Conservation (phyloP, 2,888 invertebrate genomes). For the Anthoptus insignis region DNA sequence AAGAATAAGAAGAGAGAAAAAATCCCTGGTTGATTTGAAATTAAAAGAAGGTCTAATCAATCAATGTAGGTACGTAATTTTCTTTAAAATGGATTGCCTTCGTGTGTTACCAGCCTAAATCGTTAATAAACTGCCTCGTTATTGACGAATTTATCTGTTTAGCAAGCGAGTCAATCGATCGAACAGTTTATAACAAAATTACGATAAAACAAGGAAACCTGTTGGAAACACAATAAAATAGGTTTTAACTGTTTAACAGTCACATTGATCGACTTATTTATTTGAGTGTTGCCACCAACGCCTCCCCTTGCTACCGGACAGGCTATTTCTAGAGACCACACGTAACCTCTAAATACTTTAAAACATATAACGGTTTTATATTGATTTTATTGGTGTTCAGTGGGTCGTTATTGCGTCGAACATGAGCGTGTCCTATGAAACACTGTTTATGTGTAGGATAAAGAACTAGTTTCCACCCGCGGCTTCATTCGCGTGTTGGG, state of each 20-base stretch:
- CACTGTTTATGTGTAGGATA: too few species aligned
- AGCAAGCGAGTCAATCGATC: constrained; percentile 65
- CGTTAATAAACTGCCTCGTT: constrained; percentile 51
- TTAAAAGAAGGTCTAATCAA: too few species aligned
- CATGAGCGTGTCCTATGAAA: not conserved
- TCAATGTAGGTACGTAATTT: too few species aligned
- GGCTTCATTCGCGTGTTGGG: too few species aligned
- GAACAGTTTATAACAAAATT: constrained; percentile 58
- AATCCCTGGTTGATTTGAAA: too few species aligned
- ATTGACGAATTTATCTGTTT: constrained; percentile 84
- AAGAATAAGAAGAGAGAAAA: too few species aligned
- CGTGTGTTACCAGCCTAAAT: too few species aligned
- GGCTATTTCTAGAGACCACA: constrained; percentile 68
- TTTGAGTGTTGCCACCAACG: constrained; percentile 74
- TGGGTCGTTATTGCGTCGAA: constrained; percentile 49
- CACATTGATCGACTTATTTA: constrained; percentile 73
- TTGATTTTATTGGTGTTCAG: constrained; percentile 52
- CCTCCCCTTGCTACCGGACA: constrained; percentile 50
- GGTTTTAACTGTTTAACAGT: constrained; percentile 63
- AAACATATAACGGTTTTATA: constrained; percentile 50
- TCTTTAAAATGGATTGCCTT: too few species aligned
- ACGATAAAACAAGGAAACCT: constrained; percentile 74
- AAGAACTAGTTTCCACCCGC: too few species aligned
- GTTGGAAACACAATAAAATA: constrained; percentile 77
- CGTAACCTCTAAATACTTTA: constrained; percentile 59